Base-by-base conservation (phyloP, 2,888 invertebrate species). In the Brachypterus glaber region DNA sequence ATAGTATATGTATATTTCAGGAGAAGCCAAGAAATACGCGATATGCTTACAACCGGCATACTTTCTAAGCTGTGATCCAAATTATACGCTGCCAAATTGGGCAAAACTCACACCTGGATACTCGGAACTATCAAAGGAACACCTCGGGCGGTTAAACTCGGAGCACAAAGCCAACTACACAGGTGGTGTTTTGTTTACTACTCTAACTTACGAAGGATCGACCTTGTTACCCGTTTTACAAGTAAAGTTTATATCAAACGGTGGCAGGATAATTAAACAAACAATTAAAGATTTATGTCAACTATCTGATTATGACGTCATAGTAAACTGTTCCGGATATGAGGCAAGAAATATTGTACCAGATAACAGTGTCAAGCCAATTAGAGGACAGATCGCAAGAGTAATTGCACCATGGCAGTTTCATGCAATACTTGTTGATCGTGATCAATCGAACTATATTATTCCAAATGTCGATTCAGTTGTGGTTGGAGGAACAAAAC, bases 271-370 rank as follows among this genome's bases (percentile, higher is more conserved):
- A 11, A 48, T 66, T 5, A 58, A 61, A 14, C 59, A 53, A 42
- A 73, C 68, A 48, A 61, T 85, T 3, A 64, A 70, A 8, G 59
- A 68, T 33, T 57, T 81, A 1, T 58, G 74, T 3, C 66, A 72
- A 18, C 37, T 60, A 12, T 49, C 63, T 1, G 51, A 54, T 11
- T 63, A 60, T 52, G 79, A 86, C 55, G 68, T 84, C 1, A 67
- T 90, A n/a, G 71, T 90, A 29, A 89, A 90, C 59, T 90, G 89
- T 50, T 71, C 77, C 1, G 90, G 86, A 2, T 54, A 89, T 1
- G 77, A 76, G 1, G 76, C 88, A 0, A 67, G 68, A 46, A 46
- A 67, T 5, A 59, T 89, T 0, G 70, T 77, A 1, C 67, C 70
- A 1, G 89, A 90, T 66, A 48, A 60, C 0, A 56, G 58, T 21